Base-by-base conservation (phyloP, 2,113 vertebrate genomes). In the Meles meles region DNA sequence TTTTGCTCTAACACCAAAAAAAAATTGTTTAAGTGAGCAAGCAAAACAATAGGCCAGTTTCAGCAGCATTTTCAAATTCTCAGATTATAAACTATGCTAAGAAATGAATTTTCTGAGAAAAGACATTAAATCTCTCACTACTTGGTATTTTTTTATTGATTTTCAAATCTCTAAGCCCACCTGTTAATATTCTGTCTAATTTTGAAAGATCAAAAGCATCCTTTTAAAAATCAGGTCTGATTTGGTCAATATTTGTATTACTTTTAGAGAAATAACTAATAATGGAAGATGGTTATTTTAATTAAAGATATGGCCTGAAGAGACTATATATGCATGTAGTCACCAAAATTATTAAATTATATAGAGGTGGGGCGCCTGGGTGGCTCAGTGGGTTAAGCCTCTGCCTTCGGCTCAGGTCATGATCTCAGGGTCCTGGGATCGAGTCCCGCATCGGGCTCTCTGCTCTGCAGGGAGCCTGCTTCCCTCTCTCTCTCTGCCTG, bases 261-360 rank as follows among this genome's bases (percentile, higher is more conserved):
- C 67, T 47, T 29, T 69, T 92, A 77, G 57, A 61, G 59, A 92
- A 69, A 88, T 74, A 76, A 67, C 6, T 93, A 95, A 55, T 77
- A 93, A 86, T 74, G 52, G 14, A 52, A 83, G 42, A 87, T 63
- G 37, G 42, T 23, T 85, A 92, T 47, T 87, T 80, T 77, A 80
- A 59, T 93, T 63, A 83, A 85, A 63, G 18, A 63, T 67, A n/a
- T 21, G 67, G 37, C 7, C n/a, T 76, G 29, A 42, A 93, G 25
- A 34, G 6, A 82, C 59, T 47, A 92, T 9, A 59, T 6, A 59
- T 29, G 18, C 10, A 71, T 44, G 10, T 3, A 65, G 10, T 88
- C 29, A 82, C 20, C 44, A 93, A 95, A 92, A 93, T 71, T 72
- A 90, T 79, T 72, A 90, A 79, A 86, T 87, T 87, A 74, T 72